Evolutionary conservation across 2,113 vertebrate species (phyloP).

Genomic region (Dunckerocampus dactyliophorus): DNA sequence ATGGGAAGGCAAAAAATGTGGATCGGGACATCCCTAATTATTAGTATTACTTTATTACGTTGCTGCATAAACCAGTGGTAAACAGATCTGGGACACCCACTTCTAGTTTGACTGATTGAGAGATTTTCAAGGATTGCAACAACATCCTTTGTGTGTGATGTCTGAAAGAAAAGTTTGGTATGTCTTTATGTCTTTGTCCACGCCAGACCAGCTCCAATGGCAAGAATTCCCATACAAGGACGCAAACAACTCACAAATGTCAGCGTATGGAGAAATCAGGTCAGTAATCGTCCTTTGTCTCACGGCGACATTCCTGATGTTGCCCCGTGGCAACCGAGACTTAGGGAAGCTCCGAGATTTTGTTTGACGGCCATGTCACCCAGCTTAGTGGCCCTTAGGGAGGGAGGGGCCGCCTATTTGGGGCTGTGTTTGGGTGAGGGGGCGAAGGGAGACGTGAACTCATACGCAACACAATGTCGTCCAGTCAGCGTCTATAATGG

Average conservation of each 20-base stretch:
- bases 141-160: slow-evolving; percentile 39
- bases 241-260: slow-evolving; percentile 69
- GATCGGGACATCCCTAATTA: too few relatives aligned
- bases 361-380: slow-evolving; percentile 70
- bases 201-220: slow-evolving; percentile 31
- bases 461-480: slow-evolving; percentile 40
- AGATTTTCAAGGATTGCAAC: slow-evolving; percentile 36
- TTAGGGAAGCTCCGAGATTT: slow-evolving; percentile 72
- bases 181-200: slow-evolving; percentile 12
- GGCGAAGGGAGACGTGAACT: slow-evolving; percentile 21
- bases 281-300: slow-evolving; percentile 75
- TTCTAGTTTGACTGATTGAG: slow-evolving; percentile 32
- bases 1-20: too few relatives aligned
- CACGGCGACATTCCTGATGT: slow-evolving; percentile 76
- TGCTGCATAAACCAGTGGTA: too few relatives aligned
- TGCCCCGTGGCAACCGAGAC: slow-evolving; percentile 78
- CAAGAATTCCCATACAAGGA: slow-evolving; percentile 52
- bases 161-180: slow-evolving; percentile 42
- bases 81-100: neutral
- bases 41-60: too few relatives aligned
- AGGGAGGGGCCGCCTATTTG: slow-evolving; percentile 39
- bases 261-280: slow-evolving; percentile 68
- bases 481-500: slow-evolving; percentile 20
- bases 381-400: slow-evolving; percentile 57
- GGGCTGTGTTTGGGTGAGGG: slow-evolving; percentile 43